These are phyloP conservation scores for Orthosia gothica DNA, from an alignment of 2,888 invertebrate species.

Conservation along the genomic window DNA sequence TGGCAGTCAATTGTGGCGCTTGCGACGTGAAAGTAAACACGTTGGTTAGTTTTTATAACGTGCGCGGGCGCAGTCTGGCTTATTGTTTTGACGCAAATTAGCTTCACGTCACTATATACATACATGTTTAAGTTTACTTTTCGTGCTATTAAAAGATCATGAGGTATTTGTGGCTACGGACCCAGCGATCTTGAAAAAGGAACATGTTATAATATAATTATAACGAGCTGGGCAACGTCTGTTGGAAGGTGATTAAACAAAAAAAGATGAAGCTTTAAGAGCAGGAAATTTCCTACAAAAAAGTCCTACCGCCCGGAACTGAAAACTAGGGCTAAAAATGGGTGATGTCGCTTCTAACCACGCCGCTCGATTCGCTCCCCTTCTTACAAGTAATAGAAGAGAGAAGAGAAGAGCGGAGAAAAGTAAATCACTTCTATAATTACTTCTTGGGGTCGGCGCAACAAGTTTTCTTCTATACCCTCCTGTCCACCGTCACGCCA, in stretches of 20 bases:
- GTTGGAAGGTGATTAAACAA: not conserved
- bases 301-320: no score
- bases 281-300: no score
- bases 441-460: no score
- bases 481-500: no score
- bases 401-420: no score
- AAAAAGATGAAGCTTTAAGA: no score
- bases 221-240: not conserved
- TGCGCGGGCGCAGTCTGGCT: constrained; percentile 58
- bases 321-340: no score
- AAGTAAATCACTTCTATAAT: no score
- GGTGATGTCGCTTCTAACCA: no score
- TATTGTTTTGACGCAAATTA: constrained; percentile 69
- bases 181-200: not conserved
- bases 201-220: not conserved
- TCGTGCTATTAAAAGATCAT: constrained; percentile 12
- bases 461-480: no score
- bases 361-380: no score
- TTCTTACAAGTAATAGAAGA: no score
- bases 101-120: constrained; percentile 43
- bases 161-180: constrained; percentile 1
- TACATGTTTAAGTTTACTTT: constrained; percentile 43
- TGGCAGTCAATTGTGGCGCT: constrained; percentile 58
- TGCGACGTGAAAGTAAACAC: constrained; percentile 69
- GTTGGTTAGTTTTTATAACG: constrained; percentile 61